Evolutionary conservation across 2,888 invertebrate species (phyloP), one percentile per base, ranked within the genome.

Genomic region (Anoncus sp.): DNA sequence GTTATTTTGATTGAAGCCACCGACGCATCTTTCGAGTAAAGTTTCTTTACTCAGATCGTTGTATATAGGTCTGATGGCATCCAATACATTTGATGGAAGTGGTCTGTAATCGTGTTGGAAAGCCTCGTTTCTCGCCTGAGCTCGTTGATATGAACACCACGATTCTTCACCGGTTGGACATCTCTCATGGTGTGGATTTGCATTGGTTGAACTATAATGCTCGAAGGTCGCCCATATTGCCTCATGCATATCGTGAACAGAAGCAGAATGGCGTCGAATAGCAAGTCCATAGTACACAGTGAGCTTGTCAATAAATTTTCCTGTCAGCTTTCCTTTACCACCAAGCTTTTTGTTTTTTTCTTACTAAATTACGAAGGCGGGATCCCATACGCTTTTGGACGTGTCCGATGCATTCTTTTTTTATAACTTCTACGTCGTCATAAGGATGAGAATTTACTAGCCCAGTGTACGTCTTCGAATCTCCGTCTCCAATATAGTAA

Each of bases 341-440:
- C 31, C 7, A 31, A 31, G 7, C 31, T 31, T 31, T 31, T 31
- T 7, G 7, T 6, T 45, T 45, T 45, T 45, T 45, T 16, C 16
- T 45, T n/a, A 16, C 45, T 16, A 45, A 45, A 16, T 45, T 45
- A 16, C 45, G 45, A 16, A 45, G 45, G n/a, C 45, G 45, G n/a
- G 45, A 45, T 16, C 45, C 45, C 45, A 45, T 45, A 45, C 45
- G 45, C 16, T 45, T 45, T 45, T 45, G 45, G 6, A 45, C 45
- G 45, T 45, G 45, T 16, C n/a, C 45, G 16, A 45, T 45, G n/a
- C 45, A 45, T 45, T 45, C 16, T 16, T 45, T 45, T 16, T 45
- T 45, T n/a, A 16, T 45, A 16, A 45, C 45, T 45, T 16, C 45
- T 45, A 45, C n/a, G 16, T 45, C 45, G n/a, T 45, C 6, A 16